Base-by-base conservation (phyloP, 1,140 invertebrate species). In the Lordiphosa stackelbergi region DNA sequence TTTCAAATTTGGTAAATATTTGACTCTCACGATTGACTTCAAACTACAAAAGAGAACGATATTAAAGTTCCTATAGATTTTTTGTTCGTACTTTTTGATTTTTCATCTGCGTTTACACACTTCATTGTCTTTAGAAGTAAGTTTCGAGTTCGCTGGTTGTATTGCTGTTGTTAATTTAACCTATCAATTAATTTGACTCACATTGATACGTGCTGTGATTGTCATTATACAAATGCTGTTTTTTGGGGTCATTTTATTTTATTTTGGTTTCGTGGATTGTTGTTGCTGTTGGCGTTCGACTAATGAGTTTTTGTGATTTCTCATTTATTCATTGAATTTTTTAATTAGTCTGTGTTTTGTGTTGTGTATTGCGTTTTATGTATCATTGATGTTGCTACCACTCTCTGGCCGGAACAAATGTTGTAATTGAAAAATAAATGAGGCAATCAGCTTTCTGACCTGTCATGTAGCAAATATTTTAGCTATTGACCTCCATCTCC, bases 341-440 rank as follows among this genome's bases (percentile, higher is more conserved):
- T 79, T 81, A 81, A 79, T 79, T 79, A 79, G 75, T 74, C 75
- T 45, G 35, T 37, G 48, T 12, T 28, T n/a, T 62, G 31, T 53
- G 11, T 16, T 52, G 16, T 52, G 31, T 43, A 16, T 46, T 31
- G 40, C 22, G 31, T 45, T 45, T 22, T 45, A n/a, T 16, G 31
- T 49, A 37, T 35, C 36, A 43, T 31, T 77, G 9, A 36, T 57
- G 13, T 51, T 63, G 48, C 24, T 47, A 31, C 28, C 28, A 31
- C 28, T 31, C 28, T 31, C 53, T 22, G 65, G 62, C 57, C 59
- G 71, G 45, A 53, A 83, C 78, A 81, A 81, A 75, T 81, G 75
- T 81, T 74, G 75, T 81, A 81, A 81, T 81, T 83, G 75, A 81
- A 81, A 81, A 83, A 83, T 81, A 81, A 81, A 81, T 81, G 75